Evolutionary conservation across 2,113 vertebrate genomes (phyloP), one percentile per base, ranked within the genome.

Genomic region (Hyla sarda): DNA sequence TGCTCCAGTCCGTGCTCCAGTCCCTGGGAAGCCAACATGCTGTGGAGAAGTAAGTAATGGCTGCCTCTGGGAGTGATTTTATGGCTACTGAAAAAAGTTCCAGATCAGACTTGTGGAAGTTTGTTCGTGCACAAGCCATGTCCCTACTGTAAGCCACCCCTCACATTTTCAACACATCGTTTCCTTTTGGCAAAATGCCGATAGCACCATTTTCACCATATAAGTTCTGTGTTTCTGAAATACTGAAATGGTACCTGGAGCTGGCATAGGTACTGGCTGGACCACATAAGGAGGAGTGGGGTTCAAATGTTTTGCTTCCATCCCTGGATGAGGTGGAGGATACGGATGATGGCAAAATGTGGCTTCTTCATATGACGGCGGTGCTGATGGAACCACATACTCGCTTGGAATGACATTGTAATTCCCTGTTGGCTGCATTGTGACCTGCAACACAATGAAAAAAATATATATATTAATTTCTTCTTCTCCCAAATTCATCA

Each of bases 331-430:
- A n/a, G 14, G 25, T 50, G 58, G 74, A 37, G 74, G 74, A 50
- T 78, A 77, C 1, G 56, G 74, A 21, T 34, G 83, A 50, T 85
- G 45, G 1, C 25, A 12, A 48, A 34, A 52, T 17, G 60, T 78
- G 58, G 83, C 83, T n/a, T 85, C 83, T 77, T 78, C 83, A 78
- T 85, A 85, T 11, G 83, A 85, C 25, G 83, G 83, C 7, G 83
- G 83, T 32, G 83, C 83, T 10, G 83, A 67, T 1, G 83, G 83
- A 17, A 78, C 45, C 6, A 73, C 74, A 69, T 37, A 52, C 45
- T 48, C 73, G 32, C 74, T 60, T 45, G 73, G 83, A 37, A 85
- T 73, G 0, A 45, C 25, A 3, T 85, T 74, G 50, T 85, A 85
- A 76, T 85, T 78, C 67, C 25, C 58, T 23, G 58, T 8, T 30